These are phyloP conservation scores for Holothuria glaberrima DNA, from an alignment of 35 echinoderm and acorn worm species.

Conservation along the genomic window DNA sequence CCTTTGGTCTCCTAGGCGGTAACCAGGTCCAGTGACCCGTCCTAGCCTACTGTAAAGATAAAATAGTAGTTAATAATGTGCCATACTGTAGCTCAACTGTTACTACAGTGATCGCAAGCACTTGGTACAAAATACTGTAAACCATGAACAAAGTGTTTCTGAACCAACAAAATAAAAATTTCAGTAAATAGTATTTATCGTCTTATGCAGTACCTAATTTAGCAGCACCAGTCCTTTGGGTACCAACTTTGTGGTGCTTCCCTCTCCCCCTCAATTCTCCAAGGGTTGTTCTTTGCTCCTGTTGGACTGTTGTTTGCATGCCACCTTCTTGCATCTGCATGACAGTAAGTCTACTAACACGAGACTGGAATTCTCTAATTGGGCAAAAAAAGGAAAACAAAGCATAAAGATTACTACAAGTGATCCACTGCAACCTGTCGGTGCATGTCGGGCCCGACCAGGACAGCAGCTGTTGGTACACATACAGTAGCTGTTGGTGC, in stretches of 20 bases:
- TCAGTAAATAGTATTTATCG: no score
- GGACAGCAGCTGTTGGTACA: no score
- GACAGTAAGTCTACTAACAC: constrained; percentile 68
- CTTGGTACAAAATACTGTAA: no score
- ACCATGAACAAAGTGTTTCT: neutral
- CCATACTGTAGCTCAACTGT: no score
- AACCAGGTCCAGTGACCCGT: no score
- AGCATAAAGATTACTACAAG: neutral
- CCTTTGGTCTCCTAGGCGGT: no score
- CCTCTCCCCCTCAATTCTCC: constrained; percentile 79
- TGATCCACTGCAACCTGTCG: neutral
- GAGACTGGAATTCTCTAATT: constrained; percentile 86
- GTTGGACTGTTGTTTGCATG: neutral
- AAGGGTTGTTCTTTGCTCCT: constrained; percentile 67
- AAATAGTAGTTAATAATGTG: no score
- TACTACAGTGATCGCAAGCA: no score
- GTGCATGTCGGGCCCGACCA: neutral
- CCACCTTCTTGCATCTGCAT: constrained; percentile 51
- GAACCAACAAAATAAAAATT: no score
- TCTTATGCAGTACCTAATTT: neutral
- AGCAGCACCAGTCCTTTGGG: constrained; percentile 67
- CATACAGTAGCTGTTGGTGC: no score
- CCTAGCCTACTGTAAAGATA: no score
- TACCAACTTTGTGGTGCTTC: constrained; percentile 82
- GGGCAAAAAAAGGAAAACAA: neutral